Conservation (phyloP, 2,888 invertebrate species). For the Cheilosia urbana region DNA sequence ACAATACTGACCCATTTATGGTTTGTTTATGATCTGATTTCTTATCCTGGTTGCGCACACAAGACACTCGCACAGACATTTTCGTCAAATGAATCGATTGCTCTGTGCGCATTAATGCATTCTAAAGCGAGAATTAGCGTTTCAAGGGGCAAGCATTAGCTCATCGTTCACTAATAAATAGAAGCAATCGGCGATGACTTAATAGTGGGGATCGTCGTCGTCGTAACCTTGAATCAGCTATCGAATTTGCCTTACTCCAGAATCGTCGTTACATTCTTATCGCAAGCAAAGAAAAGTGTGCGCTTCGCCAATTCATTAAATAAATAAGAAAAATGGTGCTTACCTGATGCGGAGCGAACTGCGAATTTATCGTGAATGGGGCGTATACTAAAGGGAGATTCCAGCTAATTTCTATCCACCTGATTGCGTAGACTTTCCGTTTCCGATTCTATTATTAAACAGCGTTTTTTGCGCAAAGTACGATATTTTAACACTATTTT, state of each 20-base stretch:
- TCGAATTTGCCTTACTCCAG: slow-evolving; percentile 41
- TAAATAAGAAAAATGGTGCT: slow-evolving; percentile 28
- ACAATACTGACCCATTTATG: slow-evolving; percentile 1
- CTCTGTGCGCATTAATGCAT: slow-evolving; percentile 29
- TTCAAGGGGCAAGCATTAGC: slow-evolving; percentile 43
- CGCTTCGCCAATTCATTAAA: slow-evolving; percentile 22
- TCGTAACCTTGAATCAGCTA: slow-evolving; percentile 49
- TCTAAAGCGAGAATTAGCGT: slow-evolving; percentile 18
- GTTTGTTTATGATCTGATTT: slow-evolving; percentile 41
- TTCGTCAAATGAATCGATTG: slow-evolving; percentile 36
- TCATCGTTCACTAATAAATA: slow-evolving; percentile 61
- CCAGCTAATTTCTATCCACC: slow-evolving; percentile 40
- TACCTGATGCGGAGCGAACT: slow-evolving; percentile 48
- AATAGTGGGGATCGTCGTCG: slow-evolving; percentile 48
- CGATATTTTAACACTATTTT: slow-evolving; percentile 46
- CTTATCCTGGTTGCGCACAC: slow-evolving; percentile 32
- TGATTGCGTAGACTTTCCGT: slow-evolving; percentile 29
- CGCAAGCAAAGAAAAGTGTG: not conserved
- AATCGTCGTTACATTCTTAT: slow-evolving; percentile 20
- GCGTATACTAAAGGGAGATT: slow-evolving; percentile 59
- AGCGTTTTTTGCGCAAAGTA: slow-evolving; percentile 21
- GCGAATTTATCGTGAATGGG: slow-evolving; percentile 45
- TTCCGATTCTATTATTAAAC: slow-evolving; percentile 54
- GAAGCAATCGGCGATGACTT: slow-evolving; percentile 61
- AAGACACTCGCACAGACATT: slow-evolving; percentile 11